Percentiles rank a stretch among this genome's conserved stretches.
Evolutionary conservation across 2,113 vertebrate species (phyloP).

Genomic region (Calyptomena viridis): DNA sequence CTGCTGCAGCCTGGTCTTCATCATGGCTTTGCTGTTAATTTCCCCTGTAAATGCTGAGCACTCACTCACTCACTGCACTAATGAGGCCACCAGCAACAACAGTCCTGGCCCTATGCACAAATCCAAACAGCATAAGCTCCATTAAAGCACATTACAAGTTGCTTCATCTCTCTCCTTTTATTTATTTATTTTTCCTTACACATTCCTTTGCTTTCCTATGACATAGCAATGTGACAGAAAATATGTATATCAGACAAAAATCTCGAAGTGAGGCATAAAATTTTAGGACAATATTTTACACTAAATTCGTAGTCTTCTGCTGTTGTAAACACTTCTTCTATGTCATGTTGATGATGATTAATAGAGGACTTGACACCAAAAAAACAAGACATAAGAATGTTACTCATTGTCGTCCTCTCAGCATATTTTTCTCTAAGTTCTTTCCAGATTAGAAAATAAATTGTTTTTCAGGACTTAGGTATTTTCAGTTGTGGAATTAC

Average conservation of each 20-base stretch:
- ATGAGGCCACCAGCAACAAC: fast-evolving
- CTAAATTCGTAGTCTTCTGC: neutral
- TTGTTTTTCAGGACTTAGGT: neutral
- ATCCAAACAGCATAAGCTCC: neutral
- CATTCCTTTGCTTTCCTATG: neutral
- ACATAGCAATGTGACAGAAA: neutral
- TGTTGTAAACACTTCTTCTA: neutral
- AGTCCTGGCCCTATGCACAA: neutral
- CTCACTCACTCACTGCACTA: neutral
- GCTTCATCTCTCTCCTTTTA: neutral
- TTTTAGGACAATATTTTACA: neutral
- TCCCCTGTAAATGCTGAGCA: neutral
- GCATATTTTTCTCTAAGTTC: neutral
- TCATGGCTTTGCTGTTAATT: neutral
- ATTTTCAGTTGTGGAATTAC: neutral
- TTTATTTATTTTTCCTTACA: neutral
- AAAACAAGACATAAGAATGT: neutral
- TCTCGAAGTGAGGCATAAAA: neutral
- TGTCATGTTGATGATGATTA: neutral
- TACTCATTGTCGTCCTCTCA: neutral
- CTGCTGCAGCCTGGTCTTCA: neutral
- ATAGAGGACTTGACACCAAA: neutral
- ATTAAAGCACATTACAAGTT: neutral
- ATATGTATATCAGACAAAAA: neutral
- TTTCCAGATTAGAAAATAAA: neutral